These are phyloP conservation scores for Drosophila arizonae DNA, from an alignment of 1,140 invertebrate species.

Conservation along the genomic window DNA sequence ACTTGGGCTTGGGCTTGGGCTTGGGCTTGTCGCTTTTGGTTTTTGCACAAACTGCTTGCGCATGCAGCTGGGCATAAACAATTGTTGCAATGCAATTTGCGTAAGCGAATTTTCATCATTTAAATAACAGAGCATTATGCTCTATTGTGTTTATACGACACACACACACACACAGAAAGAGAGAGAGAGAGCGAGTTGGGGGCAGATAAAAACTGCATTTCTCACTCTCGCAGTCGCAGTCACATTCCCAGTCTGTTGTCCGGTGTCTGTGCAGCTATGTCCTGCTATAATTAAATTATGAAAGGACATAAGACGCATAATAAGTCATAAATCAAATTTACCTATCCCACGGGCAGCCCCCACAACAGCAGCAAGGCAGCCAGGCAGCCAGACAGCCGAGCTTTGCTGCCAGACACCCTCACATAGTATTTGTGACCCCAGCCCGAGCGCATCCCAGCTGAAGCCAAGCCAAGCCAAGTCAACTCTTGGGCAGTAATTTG, in stretches of 20 bases:
- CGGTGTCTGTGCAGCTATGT: constrained; percentile 52
- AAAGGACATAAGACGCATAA: constrained; percentile 82
- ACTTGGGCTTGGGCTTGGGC: constrained; percentile 25
- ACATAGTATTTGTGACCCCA: not conserved
- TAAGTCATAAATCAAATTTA: constrained; percentile 83
- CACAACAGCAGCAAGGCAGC: constrained; percentile 27
- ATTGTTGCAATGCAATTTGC: constrained; percentile 77
- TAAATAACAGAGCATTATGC: constrained; percentile 66
- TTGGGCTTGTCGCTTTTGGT: constrained; percentile 36
- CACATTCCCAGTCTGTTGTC: constrained; percentile 31
- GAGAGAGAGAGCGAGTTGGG: not conserved
- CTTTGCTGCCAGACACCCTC: constrained; percentile 24
- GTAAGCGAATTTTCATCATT: constrained; percentile 79
- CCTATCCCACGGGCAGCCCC: constrained; percentile 68
- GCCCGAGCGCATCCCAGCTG: not conserved
- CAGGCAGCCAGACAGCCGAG: constrained; percentile 35
- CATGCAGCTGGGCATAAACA: constrained; percentile 48
- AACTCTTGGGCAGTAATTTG: constrained; percentile 40
- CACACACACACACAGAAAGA: constrained; percentile 19
- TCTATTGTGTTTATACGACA: constrained; percentile 39
- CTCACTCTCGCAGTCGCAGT: constrained; percentile 4
- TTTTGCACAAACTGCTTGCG: constrained; percentile 60
- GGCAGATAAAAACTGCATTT: constrained; percentile 2
- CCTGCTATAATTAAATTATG: constrained; percentile 82
- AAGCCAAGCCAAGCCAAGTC: not conserved